Evolutionary conservation across 2,888 invertebrate genomes (phyloP), one percentile per base, ranked within the genome.

Genomic region (Lasioglossum pauxillum): DNA sequence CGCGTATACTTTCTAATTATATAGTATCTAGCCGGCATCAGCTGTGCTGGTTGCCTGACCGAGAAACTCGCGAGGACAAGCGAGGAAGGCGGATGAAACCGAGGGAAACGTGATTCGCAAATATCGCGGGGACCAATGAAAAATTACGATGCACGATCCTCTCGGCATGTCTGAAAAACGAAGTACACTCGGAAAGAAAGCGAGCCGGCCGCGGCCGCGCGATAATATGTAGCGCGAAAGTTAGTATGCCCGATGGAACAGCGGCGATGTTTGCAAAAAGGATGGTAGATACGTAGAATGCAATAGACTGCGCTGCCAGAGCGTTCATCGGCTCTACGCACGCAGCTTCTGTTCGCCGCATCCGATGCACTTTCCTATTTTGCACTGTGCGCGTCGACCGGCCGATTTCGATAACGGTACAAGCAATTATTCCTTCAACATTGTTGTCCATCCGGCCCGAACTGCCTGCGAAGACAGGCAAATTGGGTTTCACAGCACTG

Each of bases 1-100:
- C 49, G 83, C 88, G 83, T 89, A 60, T 85, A 90, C 90, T 90
- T 90, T 90, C 90, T 90, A 90, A 90, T 90, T 90, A 87, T 88
- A 88, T 77, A 87, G 87, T 88, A 86, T 88, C 88, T 88, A 85
- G 88, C 80, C 85, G 73, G 84, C 83, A 85, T 90, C 88, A 80
- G 80, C 85, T 86, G 86, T 87, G 83, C 85, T 82, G 88, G 88
- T 86, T 82, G 88, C 31, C 85, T 78, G 87, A 83, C 90, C 89
- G 83, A 79, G 82, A 85, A 88, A 88, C 83, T 84, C 75, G 79
- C 27, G 53, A 57, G 60, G 79, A 83, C 76, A 75, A 57, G 64
- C 86, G 72, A 75, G 75, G 78, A 77, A 84, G 75, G 78, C 71
- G 80, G 74, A 19, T 71, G 73, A 75, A 84, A 16, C 44, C 57